These are phyloP conservation scores for Hoplodrina blanda DNA, from an alignment of 2,888 invertebrate genomes.

Conservation along the genomic window DNA sequence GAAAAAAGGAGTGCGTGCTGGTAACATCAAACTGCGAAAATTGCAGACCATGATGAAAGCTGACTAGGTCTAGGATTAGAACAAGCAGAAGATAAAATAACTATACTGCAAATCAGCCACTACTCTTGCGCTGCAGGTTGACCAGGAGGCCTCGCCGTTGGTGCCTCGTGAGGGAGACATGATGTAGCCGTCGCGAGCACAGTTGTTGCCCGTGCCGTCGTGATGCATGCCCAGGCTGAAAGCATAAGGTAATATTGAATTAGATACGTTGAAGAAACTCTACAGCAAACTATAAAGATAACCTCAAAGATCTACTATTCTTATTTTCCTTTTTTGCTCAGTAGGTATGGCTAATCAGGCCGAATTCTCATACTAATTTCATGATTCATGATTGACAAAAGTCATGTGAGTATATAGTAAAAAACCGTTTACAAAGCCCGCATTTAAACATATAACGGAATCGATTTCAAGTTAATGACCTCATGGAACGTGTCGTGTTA, in stretches of 20 bases:
- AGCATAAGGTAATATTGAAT: slow-evolving; percentile 38
- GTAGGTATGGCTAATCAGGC: background rate
- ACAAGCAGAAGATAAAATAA: slow-evolving; percentile 42
- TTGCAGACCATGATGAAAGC: background rate
- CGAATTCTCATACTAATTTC: background rate
- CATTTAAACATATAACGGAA: slow-evolving; percentile 22
- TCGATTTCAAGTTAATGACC: slow-evolving; percentile 33
- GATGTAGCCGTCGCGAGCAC: slow-evolving; percentile 94
- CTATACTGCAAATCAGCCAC: slow-evolving; percentile 91
- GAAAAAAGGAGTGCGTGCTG: no score
- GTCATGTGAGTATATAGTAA: slow-evolving; percentile 2
- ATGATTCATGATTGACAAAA: slow-evolving; percentile 25
- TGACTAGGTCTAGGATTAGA: background rate
- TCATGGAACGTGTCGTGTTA: background rate
- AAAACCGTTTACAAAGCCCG: slow-evolving; percentile 30
- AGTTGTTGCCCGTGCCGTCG: slow-evolving; percentile 93
- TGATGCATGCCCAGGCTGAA: slow-evolving; percentile 95
- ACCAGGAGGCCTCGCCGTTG: slow-evolving; percentile 95
- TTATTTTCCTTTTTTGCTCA: background rate
- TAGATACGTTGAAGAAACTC: background rate
- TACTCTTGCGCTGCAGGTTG: slow-evolving; percentile 93
- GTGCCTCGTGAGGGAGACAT: slow-evolving; percentile 96
- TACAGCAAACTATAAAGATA: background rate
- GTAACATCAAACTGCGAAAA: background rate
- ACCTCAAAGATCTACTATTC: background rate